Base-by-base conservation (phyloP, 2,888 invertebrate genomes). In the Aradus depressus region DNA sequence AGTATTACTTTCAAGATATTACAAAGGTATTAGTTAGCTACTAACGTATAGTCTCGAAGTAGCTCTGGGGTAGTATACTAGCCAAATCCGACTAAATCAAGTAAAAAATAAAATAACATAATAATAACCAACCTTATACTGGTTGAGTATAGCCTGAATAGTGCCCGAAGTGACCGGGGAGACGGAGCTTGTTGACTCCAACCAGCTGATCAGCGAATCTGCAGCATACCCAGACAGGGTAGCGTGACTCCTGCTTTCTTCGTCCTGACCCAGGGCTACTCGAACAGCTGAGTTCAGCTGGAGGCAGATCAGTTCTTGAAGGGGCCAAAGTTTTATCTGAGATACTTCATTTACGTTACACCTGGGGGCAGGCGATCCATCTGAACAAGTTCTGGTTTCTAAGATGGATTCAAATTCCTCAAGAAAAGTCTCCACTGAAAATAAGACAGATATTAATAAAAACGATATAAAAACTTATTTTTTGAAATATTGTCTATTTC, bases 321-420 rank as follows among this genome's bases (percentile, higher is more conserved):
- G 14, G 2, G 59, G 59, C 56, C 55, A 56, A 37, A 57, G 34
- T 25, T 55, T 53, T 3, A 57, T 43, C 4, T 45, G 39, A 12
- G 49, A 31, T 14, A 47, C 18, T 12, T 32, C 39, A 25, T 21
- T 41, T 18, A 25, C 14, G n/a, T 25, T 21, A 23, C 26, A 38
- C 35, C 12, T 2, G 26, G 14, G 10, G 12, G 14, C 28, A 39
- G 21, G 10, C 14, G 16, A 12, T 5, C 16, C 37, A 37, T 35
- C 35, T 23, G 22, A 47, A 35, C 12, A 35, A 8, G n/a, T 42
- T 5, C 34, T 22, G 3, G 21, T 12, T 6, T 4, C 12, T 35
- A 12, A 6, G 14, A 35, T n/a, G 32, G 43, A 23, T 41, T 50
- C 50, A n/a, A 43, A 8, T 6, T 50, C 43, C 16, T 43, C 43